These are phyloP conservation scores for Chironex yamaguchii DNA, from an alignment of 30 jellyfish, hydroid and myxozoan species.

Conservation along the genomic window DNA sequence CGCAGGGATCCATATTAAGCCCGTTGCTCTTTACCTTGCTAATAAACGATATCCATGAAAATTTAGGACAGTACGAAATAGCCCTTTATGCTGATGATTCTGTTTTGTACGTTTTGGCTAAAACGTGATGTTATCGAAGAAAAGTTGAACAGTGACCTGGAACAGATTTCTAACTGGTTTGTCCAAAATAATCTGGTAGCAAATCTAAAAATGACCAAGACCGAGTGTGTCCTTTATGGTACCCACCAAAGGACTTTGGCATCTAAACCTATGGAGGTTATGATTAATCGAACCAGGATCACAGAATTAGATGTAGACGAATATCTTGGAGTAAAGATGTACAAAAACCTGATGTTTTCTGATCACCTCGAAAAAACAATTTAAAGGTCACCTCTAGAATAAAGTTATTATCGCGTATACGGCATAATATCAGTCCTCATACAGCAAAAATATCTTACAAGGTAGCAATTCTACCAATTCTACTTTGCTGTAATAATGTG, in stretches of 20 bases:
- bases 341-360: conserved; percentile 58
- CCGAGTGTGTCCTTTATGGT: conserved; percentile 52
- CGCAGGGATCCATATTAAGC: conserved; percentile 70
- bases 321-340: conserved; percentile 72
- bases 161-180: conserved; percentile 57
- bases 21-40: conserved; percentile 33
- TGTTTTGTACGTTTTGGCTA: conserved; percentile 40
- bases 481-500: conserved; percentile 54
- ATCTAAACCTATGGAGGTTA: conserved; percentile 33
- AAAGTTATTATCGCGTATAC: conserved; percentile 64
- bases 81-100: conserved; percentile 70
- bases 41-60: conserved; percentile 43
- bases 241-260: conserved; percentile 44
- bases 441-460: conserved; percentile 39
- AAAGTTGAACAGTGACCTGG: conserved; percentile 39
- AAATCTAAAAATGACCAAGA: conserved; percentile 30
- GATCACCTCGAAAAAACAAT: conserved; percentile 46
- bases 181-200: conserved; percentile 42
- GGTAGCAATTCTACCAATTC: conserved; percentile 41
- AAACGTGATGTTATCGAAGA: conserved; percentile 27
- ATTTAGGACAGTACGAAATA: conserved; percentile 12
- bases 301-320: conserved; percentile 38
- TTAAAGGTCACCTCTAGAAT: conserved; percentile 31
- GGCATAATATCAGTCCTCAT: conserved; percentile 47
- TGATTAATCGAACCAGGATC: conserved; percentile 32